Conservation (phyloP, 2,888 invertebrate species). For the Ennomos erosarius region DNA sequence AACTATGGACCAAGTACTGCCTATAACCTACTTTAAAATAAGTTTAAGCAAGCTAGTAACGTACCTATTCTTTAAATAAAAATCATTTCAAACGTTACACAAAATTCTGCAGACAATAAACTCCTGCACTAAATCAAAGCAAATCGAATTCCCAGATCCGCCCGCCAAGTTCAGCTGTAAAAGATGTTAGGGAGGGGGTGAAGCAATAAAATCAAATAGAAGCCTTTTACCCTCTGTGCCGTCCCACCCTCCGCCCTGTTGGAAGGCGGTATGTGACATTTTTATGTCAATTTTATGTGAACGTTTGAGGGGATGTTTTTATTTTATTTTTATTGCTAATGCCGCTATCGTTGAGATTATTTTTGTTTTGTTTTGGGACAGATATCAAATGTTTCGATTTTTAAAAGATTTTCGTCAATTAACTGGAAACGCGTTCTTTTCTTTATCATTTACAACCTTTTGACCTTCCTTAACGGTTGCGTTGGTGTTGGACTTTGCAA, state of each 20-base stretch:
- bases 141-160: conserved; percentile 30
- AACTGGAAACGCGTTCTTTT: no score
- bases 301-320: conserved; percentile 33
- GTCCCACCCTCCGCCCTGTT: conserved; percentile 17
- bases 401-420: no score
- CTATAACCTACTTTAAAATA: no score
- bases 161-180: conserved; percentile 32
- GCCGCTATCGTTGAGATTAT: conserved; percentile 7
- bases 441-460: no score
- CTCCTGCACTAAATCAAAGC: conserved; percentile 25
- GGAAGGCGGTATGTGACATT: conserved; percentile 40
- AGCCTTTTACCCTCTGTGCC: conserved; percentile 33
- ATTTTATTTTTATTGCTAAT: conserved; percentile 37
- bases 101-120: conserved; percentile 11
- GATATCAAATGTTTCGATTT: background rate
- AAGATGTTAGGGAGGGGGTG: conserved; percentile 26
- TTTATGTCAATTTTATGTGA: conserved; percentile 41
- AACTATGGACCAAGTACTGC: no score
- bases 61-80: background rate
- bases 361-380: conserved; percentile 7
- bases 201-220: conserved; percentile 45
- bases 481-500: no score
- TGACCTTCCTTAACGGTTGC: no score
- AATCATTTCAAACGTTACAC: conserved; percentile 1
- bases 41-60: no score